These are phyloP conservation scores for Sinhomidia bicolor DNA, from an alignment of 2,888 invertebrate species.

Conservation along the genomic window DNA sequence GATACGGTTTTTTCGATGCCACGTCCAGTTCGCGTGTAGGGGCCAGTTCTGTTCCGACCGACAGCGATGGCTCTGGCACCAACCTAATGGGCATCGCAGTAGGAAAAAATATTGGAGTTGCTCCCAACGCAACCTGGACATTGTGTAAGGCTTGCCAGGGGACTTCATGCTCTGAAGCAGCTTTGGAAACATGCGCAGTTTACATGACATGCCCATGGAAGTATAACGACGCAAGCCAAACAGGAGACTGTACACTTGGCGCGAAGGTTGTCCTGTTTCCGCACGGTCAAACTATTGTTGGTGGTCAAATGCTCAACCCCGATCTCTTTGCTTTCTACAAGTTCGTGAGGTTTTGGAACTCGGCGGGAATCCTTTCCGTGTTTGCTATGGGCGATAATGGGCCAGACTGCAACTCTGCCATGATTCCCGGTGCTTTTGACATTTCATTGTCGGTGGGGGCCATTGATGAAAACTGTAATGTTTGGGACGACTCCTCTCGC, in stretches of 20 bases:
- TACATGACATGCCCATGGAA: neutral
- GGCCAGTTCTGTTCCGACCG: neutral
- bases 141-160: neutral
- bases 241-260: neutral
- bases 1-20: neutral
- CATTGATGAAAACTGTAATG: neutral
- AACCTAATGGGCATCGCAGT: neutral
- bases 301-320: neutral
- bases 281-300: too few species aligned
- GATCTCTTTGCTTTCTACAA: neutral
- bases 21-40: neutral
- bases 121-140: neutral
- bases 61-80: neutral
- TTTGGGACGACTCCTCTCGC: neutral
- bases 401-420: neutral
- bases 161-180: neutral
- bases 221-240: neutral
- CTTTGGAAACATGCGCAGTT: neutral
- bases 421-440: neutral
- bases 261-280: too few species aligned
- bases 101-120: neutral
- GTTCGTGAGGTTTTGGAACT: neutral
- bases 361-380: neutral
- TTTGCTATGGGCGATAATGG: neutral
- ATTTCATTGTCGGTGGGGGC: neutral